Evolutionary conservation across 1,140 invertebrate species (phyloP).

Genomic region (Bradynema listronoti): DNA sequence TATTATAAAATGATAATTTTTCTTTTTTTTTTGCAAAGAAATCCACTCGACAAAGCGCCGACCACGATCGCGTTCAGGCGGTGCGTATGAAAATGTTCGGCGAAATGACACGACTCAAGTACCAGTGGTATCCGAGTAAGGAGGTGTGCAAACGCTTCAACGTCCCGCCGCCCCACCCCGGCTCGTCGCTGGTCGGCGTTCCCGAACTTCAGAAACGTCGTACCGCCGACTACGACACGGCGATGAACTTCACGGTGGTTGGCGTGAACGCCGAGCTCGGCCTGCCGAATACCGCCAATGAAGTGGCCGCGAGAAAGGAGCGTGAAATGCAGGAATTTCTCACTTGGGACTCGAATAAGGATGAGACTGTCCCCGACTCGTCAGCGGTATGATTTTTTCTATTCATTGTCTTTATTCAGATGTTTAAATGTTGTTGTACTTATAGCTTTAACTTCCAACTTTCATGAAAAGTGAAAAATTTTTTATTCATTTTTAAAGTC

Average conservation of each 20-base stretch:
- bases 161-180: constrained; percentile 75
- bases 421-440: too few relatives aligned
- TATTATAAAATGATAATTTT: too few relatives aligned
- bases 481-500: too few relatives aligned
- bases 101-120: constrained; percentile 67
- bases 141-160: constrained; percentile 88
- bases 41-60: too few relatives aligned
- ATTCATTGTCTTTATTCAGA: not conserved
- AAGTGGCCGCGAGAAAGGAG: not conserved
- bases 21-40: constrained; percentile 29
- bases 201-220: constrained; percentile 22
- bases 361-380: too few relatives aligned
- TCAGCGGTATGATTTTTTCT: too few relatives aligned
- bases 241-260: constrained; percentile 5
- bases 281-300: not conserved
- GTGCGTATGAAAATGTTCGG: constrained; percentile 77
- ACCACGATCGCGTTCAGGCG: constrained; percentile 62
- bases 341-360: not conserved
- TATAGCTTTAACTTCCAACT: too few relatives aligned
- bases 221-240: constrained; percentile 7
- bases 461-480: too few relatives aligned
- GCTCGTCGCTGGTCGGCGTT: constrained; percentile 43
- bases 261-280: not conserved
- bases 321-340: not conserved
- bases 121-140: constrained; percentile 75